These are phyloP conservation scores for Thripadectes ignobilis DNA, from an alignment of 2,797 vertebrate species.

Conservation along the genomic window DNA sequence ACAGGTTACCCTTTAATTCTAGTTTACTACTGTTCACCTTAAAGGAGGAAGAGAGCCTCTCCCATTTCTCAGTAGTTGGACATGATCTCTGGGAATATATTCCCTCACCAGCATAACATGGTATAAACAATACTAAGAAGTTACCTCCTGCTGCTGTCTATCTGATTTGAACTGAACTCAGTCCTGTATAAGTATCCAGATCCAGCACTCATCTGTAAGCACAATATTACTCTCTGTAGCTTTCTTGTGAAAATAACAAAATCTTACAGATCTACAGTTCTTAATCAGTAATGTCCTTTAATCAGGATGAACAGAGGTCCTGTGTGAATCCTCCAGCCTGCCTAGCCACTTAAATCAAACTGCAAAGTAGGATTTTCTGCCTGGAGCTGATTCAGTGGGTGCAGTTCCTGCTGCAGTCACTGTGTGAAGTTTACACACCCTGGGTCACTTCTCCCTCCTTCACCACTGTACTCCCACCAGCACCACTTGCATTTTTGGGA, in stretches of 20 bases:
- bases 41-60: background rate
- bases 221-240: background rate
- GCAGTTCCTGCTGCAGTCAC: background rate
- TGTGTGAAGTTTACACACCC: background rate
- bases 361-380: background rate
- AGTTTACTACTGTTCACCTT: background rate
- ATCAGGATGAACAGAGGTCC: background rate
- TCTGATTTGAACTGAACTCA: background rate
- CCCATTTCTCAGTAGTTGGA: background rate
- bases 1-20: background rate
- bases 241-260: background rate
- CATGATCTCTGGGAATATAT: background rate
- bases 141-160: background rate
- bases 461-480: accelerated
- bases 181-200: background rate
- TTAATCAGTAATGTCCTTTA: background rate
- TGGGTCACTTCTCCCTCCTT: background rate
- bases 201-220: background rate
- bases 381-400: background rate
- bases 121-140: background rate
- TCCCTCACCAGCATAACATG: background rate
- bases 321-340: background rate
- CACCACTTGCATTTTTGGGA: background rate
- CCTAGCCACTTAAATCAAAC: background rate
- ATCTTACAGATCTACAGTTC: background rate